phyloP scores from a whole-genome alignment of 2,888 invertebrate species.

The Gastrophysa polygoni region DNA sequence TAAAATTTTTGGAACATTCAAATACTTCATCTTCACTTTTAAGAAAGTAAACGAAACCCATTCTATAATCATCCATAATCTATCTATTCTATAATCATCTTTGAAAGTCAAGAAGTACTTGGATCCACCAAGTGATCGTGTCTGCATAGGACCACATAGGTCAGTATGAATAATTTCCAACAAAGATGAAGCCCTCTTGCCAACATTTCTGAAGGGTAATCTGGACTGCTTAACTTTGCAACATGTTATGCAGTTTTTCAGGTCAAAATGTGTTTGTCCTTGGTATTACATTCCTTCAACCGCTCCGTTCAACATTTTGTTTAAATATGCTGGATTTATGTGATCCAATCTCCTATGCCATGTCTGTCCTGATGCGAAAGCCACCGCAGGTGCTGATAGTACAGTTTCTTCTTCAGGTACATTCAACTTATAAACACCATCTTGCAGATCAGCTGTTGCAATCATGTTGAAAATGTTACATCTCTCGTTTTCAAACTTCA shows the following conservation, averaged over 20 bases:
- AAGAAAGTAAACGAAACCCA: background rate
- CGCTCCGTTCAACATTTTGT: no score
- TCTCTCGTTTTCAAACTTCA: no score
- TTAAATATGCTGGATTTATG: no score
- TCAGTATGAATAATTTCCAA: conserved; percentile 33
- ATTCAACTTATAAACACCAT: no score
- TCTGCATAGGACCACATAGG: conserved; percentile 42
- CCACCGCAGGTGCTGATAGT: no score
- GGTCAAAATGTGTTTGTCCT: background rate
- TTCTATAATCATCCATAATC: no score
- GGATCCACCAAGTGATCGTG: conserved; percentile 34
- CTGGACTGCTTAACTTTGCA: conserved; percentile 22
- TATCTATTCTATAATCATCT: conserved; percentile 45
- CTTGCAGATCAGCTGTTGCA: no score
- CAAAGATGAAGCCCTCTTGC: conserved; percentile 18
- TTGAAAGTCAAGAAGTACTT: conserved; percentile 46
- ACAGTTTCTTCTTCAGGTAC: no score
- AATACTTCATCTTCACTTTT: background rate
- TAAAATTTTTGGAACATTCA: no score
- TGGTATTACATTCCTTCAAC: conserved; percentile 1
- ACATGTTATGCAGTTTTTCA: conserved; percentile 14
- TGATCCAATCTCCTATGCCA: no score
- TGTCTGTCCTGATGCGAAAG: no score
- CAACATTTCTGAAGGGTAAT: conserved; percentile 33
- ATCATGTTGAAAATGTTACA: no score